Percentiles rank a stretch among this genome's conserved stretches.
Conservation (phyloP, 2,113 vertebrate genomes). For the Callipepla squamata region DNA sequence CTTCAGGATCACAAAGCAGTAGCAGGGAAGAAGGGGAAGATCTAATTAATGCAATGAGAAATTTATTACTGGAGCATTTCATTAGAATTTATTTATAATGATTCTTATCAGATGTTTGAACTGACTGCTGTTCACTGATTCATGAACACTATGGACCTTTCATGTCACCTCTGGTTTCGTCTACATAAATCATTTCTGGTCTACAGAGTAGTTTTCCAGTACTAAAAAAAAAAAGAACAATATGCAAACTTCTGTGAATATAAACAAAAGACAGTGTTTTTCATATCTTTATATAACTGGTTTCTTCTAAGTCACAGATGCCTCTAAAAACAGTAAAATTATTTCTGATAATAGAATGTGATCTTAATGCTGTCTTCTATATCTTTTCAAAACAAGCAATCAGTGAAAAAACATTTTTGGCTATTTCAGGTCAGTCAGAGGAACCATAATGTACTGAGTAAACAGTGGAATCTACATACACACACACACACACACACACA, state of each 20-base stretch:
- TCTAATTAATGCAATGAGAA: background rate
- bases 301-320: background rate
- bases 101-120: background rate
- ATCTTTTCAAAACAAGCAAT: background rate
- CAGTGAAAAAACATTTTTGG: background rate
- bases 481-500: too few relatives aligned
- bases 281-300: background rate
- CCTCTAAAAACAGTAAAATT: background rate
- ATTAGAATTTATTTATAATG: background rate
- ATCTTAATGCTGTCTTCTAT: background rate
- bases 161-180: background rate
- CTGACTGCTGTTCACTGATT: background rate
- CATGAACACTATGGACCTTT: background rate
- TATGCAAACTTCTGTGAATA: background rate
- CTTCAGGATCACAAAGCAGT: background rate
- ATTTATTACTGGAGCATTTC: background rate
- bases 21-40: background rate
- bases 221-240: background rate
- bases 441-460: background rate
- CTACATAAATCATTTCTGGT: background rate
- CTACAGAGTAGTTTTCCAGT: background rate
- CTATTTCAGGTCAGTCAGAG: background rate
- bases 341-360: background rate
- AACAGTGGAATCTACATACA: background rate
- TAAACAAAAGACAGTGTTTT: background rate